Base-by-base conservation (phyloP, 35 echinoderm and acorn worm species). In the Stichopus chloronotus region DNA sequence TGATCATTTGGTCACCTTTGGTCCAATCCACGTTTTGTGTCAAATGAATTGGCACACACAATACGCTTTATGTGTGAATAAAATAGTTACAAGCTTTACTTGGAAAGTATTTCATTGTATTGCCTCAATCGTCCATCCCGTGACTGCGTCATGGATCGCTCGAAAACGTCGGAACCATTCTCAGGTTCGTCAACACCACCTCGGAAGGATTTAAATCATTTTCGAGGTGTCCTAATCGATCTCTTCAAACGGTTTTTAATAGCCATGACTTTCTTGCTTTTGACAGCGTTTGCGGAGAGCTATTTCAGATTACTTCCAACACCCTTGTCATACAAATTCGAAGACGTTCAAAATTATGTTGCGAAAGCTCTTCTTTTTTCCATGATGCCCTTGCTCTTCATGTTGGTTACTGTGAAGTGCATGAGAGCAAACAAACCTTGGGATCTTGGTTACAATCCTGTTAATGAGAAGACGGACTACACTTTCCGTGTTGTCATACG, bases 401-500 rank as follows among this genome's bases (percentile, higher is more conserved):
- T 85, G 56, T 16, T 57, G 20, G 5, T 85, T 5, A 85, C 21
- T 17, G 24, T 85, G 2, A 58, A 22, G 21, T 58, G 13, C 14
- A 85, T 85, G 82, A 85, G 82, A 12, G 57, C 57, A 58, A 56
- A 53, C 17, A 85, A 58, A 85, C 82, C 82, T 3, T 59, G 56
- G 16, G 80, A 92, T 57, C 59, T 83, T 8, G 91, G 80, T 7
- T 52, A 52, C 24, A 80, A 82, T 25, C 78, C 78, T 8, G 30
- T 89, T 11, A 89, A 71, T 8, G 59, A 89, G 61, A 89, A 89
- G 23, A 65, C 59, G 25, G 10, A 65, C 52, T 89, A 89, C 52
- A n/a, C 19, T 1, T 71, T 89, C 43, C 59, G 71, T 72, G 87
- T 89, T 7, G n/a, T 19, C 43, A 71, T 61, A 17, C 78, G 91